Percentiles rank a stretch among this genome's conserved stretches.
Evolutionary conservation across 2,797 vertebrate species (phyloP).

Genomic region (Xerus rutilus): DNA sequence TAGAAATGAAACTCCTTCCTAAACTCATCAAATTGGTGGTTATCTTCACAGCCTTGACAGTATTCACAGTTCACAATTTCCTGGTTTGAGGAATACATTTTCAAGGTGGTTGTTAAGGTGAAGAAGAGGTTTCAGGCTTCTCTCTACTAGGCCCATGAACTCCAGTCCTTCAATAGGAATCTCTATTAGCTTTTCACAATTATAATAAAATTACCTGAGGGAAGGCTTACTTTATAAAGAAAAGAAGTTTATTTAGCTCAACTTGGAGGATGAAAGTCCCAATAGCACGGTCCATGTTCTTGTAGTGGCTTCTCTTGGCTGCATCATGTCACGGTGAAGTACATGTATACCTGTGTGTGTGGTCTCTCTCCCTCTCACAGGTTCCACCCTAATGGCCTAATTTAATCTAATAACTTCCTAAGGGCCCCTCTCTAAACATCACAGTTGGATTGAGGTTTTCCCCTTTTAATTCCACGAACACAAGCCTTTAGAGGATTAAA

Average conservation of each 20-base stretch:
- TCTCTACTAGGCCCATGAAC: conserved; percentile 93
- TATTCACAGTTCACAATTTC: neutral
- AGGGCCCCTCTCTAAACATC: neutral
- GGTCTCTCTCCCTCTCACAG: neutral
- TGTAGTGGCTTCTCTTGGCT: neutral
- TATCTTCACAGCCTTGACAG: neutral
- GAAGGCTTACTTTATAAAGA: neutral
- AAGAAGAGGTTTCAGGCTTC: conserved; percentile 90
- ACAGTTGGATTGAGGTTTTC: neutral
- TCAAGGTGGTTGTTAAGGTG: conserved; percentile 51
- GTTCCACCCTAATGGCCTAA: neutral
- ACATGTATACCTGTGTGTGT: neutral
- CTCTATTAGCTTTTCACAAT: conserved; percentile 80
- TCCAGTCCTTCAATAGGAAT: conserved; percentile 94
- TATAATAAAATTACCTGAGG: neutral
- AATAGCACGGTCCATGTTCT: neutral
- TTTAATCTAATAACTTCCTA: neutral
- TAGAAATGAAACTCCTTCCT: conserved; percentile 84
- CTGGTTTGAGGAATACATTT: neutral
- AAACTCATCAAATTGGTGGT: conserved; percentile 15
- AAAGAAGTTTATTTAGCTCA: neutral
- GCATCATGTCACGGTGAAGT: neutral
- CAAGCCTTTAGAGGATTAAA: neutral
- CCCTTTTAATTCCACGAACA: neutral
- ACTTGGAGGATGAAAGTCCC: neutral